phyloP scores from a whole-genome alignment of 2,888 invertebrate species.

The Caenorhabditis sp. region DNA sequence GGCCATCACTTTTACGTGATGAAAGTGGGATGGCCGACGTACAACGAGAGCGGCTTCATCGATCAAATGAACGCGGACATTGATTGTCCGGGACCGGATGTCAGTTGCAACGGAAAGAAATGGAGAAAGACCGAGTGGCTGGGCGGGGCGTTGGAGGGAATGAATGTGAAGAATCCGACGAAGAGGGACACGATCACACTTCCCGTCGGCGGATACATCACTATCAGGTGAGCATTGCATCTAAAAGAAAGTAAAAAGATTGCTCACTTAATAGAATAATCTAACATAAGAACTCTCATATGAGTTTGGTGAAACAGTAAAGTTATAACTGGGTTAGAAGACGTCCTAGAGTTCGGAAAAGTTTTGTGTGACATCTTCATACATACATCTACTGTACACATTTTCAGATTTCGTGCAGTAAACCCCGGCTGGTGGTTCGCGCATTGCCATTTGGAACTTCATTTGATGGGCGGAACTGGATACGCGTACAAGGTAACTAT shows the following conservation, averaged over 20 bases:
- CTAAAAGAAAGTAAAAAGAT: no score
- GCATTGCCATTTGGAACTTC: conserved; percentile 76
- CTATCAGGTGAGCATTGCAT: conserved; percentile 73
- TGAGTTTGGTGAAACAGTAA: no score
- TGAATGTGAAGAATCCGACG: conserved; percentile 71
- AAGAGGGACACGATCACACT: conserved; percentile 78
- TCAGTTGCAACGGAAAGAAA: conserved; percentile 54
- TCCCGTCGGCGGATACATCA: conserved; percentile 79
- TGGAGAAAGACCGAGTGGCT: conserved; percentile 65
- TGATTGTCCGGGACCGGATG: conserved; percentile 38
- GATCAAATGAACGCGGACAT: conserved; percentile 66
- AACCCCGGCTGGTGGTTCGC: conserved; percentile 79
- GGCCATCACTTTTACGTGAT: conserved; percentile 75
- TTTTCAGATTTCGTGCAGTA: conserved; percentile 76
- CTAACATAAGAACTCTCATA: no score
- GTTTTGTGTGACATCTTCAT: background rate
- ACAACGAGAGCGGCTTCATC: conserved; percentile 66
- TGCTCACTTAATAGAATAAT: no score
- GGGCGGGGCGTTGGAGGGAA: conserved; percentile 67
- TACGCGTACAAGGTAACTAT: conserved; percentile 69
- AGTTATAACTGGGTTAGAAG: no score
- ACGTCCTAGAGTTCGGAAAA: no score
- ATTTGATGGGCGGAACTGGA: conserved; percentile 78
- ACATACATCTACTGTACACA: background rate
- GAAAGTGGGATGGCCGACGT: conserved; percentile 74